These are phyloP conservation scores for Exocentrus adspersus DNA, from an alignment of 2,888 invertebrate species.

Conservation along the genomic window DNA sequence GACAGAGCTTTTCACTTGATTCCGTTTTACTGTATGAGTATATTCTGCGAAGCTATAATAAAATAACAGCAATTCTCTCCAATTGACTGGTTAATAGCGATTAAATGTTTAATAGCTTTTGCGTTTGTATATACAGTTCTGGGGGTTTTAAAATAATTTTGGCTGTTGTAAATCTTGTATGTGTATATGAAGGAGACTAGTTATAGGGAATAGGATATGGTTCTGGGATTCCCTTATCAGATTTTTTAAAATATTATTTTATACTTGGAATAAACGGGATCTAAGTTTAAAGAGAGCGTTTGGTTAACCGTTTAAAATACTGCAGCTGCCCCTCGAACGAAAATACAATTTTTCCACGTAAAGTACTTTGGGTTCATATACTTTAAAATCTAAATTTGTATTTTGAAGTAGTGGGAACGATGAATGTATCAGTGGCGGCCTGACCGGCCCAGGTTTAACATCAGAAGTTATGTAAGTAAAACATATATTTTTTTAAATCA, in stretches of 20 bases:
- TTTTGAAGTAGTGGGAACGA: slow-evolving; percentile 55
- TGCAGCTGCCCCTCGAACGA: slow-evolving; percentile 14
- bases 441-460: slow-evolving; percentile 59
- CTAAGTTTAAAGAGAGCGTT: no score
- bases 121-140: neutral
- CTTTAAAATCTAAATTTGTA: slow-evolving; percentile 54
- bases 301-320: neutral
- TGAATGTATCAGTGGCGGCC: slow-evolving; percentile 57
- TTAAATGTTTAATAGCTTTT: neutral
- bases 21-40: no score
- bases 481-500: no score
- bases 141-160: neutral
- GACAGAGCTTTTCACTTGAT: no score
- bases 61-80: neutral
- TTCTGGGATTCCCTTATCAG: no score
- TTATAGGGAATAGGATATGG: no score
- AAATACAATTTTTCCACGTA: slow-evolving; percentile 33
- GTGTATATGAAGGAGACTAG: no score
- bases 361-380: slow-evolving; percentile 48
- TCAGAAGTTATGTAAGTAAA: slow-evolving; percentile 53
- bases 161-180: no score
- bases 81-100: neutral
- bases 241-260: no score
- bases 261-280: no score
- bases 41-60: no score